phyloP scores from a whole-genome alignment of 2,888 invertebrate species.

The Caenorhabditis sp. region DNA sequence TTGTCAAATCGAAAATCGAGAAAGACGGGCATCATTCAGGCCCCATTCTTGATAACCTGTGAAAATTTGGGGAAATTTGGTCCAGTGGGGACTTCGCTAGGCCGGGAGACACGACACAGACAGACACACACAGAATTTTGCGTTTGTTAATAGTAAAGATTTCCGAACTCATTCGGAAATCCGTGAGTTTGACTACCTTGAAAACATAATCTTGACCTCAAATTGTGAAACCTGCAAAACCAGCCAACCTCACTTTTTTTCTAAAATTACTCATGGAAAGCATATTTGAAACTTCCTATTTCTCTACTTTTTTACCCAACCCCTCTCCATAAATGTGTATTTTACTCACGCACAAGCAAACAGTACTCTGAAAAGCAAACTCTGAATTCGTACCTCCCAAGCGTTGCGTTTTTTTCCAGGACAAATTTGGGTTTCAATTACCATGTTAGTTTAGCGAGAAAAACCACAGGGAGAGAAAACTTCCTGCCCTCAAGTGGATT shows the following conservation, averaged over 20 bases:
- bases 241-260: constrained; percentile 8
- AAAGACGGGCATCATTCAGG: no score
- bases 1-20: no score
- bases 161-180: no score
- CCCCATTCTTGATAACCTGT: no score
- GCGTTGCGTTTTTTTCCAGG: constrained; percentile 28
- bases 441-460: constrained; percentile 56
- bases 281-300: constrained; percentile 16
- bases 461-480: constrained; percentile 3
- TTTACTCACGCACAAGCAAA: constrained; percentile 66
- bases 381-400: constrained; percentile 33
- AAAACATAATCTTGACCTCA: not conserved
- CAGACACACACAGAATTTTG: no score
- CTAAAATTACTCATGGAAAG: constrained; percentile 23
- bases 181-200: no score
- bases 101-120: no score
- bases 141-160: no score
- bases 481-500: constrained; percentile 58
- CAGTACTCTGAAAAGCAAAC: constrained; percentile 59
- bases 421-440: constrained; percentile 65
- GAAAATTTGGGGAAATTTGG: no score
- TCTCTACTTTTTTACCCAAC: constrained; percentile 14
- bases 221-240: not conserved
- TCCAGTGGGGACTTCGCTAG: no score
- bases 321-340: constrained; percentile 55